Percentiles rank a stretch among this genome's conserved stretches.
Evolutionary conservation across 2,888 invertebrate genomes (phyloP).

Genomic region (Drosophila eohydei): DNA sequence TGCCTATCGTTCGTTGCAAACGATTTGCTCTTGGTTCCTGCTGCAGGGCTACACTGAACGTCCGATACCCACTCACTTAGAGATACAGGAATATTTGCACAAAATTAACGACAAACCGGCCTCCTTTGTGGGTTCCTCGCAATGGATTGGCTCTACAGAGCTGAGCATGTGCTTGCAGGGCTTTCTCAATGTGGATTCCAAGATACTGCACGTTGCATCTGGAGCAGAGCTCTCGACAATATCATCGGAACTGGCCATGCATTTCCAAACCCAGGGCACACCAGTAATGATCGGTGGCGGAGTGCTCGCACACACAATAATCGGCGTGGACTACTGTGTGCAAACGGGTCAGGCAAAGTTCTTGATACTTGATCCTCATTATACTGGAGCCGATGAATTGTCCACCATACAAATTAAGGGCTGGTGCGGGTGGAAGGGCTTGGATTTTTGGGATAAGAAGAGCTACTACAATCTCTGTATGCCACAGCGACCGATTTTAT

Average conservation of each 20-base stretch:
- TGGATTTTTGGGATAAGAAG: constrained; percentile 97
- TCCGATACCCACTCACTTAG: constrained; percentile 91
- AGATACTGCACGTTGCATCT: constrained; percentile 93
- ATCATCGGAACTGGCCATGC: constrained; percentile 93
- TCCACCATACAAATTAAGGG: constrained; percentile 91
- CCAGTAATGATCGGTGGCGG: constrained; percentile 99
- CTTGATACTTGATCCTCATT: constrained; percentile 99
- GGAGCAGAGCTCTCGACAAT: constrained; percentile 93
- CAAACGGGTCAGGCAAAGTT: constrained; percentile 93
- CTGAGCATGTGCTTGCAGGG: constrained; percentile 96
- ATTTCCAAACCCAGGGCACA: constrained; percentile 96
- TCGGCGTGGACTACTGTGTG: constrained; percentile 96
- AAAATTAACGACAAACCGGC: constrained; percentile 96
- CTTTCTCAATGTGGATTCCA: constrained; percentile 90
- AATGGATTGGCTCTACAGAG: constrained; percentile 99
- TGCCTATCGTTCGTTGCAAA: constrained; percentile 98
- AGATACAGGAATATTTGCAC: constrained; percentile 97
- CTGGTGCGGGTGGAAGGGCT: constrained; percentile 98
- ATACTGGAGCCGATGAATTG: constrained; percentile 94
- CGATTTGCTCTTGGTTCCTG: constrained; percentile 97
- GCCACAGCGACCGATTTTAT: constrained; percentile 87
- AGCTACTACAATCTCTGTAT: constrained; percentile 98
- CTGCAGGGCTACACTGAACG: constrained; percentile 92
- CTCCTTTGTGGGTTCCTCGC: constrained; percentile 94
- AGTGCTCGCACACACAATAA: constrained; percentile 98